Base-by-base conservation (phyloP, 2,888 invertebrate genomes). In the Agrenia bidenticulata region DNA sequence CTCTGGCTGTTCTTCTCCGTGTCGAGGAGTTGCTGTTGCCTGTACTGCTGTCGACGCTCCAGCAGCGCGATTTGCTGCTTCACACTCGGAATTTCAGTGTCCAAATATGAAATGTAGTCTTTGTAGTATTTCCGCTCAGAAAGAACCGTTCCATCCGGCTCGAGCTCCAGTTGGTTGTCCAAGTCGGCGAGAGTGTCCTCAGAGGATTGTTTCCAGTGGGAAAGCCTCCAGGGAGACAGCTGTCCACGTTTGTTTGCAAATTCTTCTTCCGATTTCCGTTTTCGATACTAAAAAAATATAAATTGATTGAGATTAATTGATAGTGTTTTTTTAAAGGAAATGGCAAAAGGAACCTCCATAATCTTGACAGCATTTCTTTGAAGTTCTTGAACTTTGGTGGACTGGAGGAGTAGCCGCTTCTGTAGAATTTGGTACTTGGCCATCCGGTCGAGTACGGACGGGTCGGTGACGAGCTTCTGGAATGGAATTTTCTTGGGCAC, bases 401-500 rank as follows among this genome's bases (percentile, higher is more conserved):
- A 60, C 45, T 74, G 73, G 1, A 64, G 56, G 9, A 58, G 56
- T n/a, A 74, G 49, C 26, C 74, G 53, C 42, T 72, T 69, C 49
- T 73, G 73, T 1, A 74, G 60, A 15, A 74, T 66, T 49, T 70
- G 68, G 32, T 74, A 72, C 41, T 73, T 74, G 0, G 70, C 67
- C 13, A 74, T 63, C 19, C 74, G 53, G 50, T 74, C 74, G 56
- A 74, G 55, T n/a, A 74, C 66, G 11, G 74, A 74, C 1, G 74
- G 74, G 49, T 74, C 74, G 0, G 74, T 73, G 9, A 74, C 72
- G 0, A 74, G 59, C 37, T 72, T 70, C 39, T 67, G 67, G 39
- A 74, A 70, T 0, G 74, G 69, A 15, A 74, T 61, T 51, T 74
- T 74, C 45, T 67, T 66, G 9, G 73, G 72, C 58, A 70, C 61